A percentile compares a stretch with the other conserved stretches of the same genome.
These are phyloP conservation scores for Camptogramma bilineatum DNA, from an alignment of 2,888 invertebrate genomes.

Conservation along the genomic window DNA sequence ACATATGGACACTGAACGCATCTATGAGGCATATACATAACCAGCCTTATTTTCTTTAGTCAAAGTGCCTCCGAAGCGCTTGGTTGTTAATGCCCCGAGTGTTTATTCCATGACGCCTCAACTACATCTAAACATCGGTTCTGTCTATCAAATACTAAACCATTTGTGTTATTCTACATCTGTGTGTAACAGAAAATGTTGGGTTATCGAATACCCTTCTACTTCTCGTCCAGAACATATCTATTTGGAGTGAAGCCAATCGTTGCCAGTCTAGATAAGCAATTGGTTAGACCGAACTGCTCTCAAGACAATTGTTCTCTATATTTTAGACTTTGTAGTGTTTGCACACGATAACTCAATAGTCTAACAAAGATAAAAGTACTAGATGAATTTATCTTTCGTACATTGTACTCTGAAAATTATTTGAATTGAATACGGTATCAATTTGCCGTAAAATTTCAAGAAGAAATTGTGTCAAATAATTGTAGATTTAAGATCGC, in stretches of 20 bases:
- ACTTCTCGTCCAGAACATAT: slow-evolving; percentile 52
- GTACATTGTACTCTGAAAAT: no score
- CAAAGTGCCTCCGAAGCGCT: no score
- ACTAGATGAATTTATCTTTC: neutral
- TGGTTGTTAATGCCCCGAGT: no score
- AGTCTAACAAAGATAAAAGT: neutral
- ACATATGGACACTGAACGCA: no score
- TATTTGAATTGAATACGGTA: no score
- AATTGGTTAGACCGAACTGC: slow-evolving; percentile 58
- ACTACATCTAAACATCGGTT: no score
- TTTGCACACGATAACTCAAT: slow-evolving; percentile 17
- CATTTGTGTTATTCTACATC: slow-evolving; percentile 4
- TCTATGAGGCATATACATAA: no score
- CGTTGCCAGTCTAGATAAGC: slow-evolving; percentile 59
- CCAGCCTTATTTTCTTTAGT: no score
- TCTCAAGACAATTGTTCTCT: slow-evolving; percentile 63
- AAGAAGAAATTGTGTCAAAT: no score
- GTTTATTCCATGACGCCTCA: no score
- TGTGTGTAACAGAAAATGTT: slow-evolving; percentile 34
- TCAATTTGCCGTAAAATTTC: no score
- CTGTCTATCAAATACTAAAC: neutral
- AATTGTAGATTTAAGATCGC: no score
- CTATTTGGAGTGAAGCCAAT: slow-evolving; percentile 67
- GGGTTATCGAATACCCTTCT: slow-evolving; percentile 50
- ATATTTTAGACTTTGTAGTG: slow-evolving; percentile 49